Conservation (phyloP, 2,888 invertebrate genomes). For the Choreutis nemorana region DNA sequence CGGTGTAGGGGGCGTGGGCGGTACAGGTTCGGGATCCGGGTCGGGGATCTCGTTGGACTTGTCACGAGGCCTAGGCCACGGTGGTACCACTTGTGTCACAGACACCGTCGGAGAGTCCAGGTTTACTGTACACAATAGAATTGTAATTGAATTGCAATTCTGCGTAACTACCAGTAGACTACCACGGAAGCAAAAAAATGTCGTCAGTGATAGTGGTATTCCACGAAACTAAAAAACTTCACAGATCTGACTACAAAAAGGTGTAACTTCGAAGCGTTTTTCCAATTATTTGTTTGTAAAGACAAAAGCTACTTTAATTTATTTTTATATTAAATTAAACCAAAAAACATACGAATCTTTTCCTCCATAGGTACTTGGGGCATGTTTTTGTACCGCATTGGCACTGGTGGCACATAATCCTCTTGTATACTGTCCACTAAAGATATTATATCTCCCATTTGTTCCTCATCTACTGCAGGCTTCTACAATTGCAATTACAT, state of each 20-base stretch:
- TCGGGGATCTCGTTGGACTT: slow-evolving; percentile 48
- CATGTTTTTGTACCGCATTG: slow-evolving; percentile 36
- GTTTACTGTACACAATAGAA: slow-evolving; percentile 33
- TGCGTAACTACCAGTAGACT: too few relatives aligned
- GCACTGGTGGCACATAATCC: slow-evolving; percentile 47
- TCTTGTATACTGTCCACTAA: slow-evolving; percentile 55
- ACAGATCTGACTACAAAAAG: too few relatives aligned
- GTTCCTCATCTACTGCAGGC: slow-evolving; percentile 38
- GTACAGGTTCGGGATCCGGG: slow-evolving; percentile 50
- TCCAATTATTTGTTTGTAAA: too few relatives aligned
- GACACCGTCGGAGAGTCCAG: slow-evolving; percentile 69
- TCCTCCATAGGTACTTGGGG: slow-evolving; percentile 22
- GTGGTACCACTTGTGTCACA: slow-evolving; percentile 65
- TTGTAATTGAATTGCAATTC: too few relatives aligned
- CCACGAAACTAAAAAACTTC: too few relatives aligned
- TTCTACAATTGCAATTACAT: too few relatives aligned
- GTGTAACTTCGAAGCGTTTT: too few relatives aligned
- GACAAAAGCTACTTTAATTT: too few relatives aligned
- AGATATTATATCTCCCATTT: slow-evolving; percentile 54
- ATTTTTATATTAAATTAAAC: too few relatives aligned
- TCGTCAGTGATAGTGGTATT: too few relatives aligned
- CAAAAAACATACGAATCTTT: slow-evolving; percentile 30
- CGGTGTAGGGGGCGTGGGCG: slow-evolving; percentile 52
- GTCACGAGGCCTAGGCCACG: slow-evolving; percentile 52
- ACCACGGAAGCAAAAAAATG: too few relatives aligned